Evolutionary conservation across 2,888 invertebrate genomes (phyloP).

Genomic region (Aspidiotus destructor): DNA sequence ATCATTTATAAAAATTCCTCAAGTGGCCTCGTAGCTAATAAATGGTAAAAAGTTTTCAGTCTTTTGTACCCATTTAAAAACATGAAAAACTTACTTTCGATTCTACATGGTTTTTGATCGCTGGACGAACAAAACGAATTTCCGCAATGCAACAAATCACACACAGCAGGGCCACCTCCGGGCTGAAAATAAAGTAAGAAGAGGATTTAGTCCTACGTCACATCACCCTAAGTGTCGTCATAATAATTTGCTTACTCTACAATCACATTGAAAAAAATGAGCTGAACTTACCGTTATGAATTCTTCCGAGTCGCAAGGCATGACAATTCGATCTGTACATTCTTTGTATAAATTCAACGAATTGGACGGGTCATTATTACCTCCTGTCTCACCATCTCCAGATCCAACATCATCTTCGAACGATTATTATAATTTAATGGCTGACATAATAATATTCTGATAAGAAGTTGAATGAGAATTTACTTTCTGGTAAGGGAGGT

Average conservation of each 20-base stretch:
- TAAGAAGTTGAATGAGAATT: slow-evolving; percentile 32
- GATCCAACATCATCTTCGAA: slow-evolving; percentile 37
- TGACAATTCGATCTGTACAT: slow-evolving; percentile 63
- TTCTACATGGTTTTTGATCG: slow-evolving; percentile 47
- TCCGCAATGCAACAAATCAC: slow-evolving; percentile 72
- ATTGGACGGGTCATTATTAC: slow-evolving; percentile 33
- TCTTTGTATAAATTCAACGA: slow-evolving; percentile 44
- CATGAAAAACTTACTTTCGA: slow-evolving; percentile 50
- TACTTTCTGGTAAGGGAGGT: slow-evolving; percentile 40
- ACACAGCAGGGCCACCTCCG: slow-evolving; percentile 53
- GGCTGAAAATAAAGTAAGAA: slow-evolving; percentile 46
- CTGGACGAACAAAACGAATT: slow-evolving; percentile 54
- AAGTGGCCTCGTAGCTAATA: too few species aligned
- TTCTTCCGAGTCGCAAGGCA: slow-evolving; percentile 76
- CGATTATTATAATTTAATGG: neutral
- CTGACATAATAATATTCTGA: neutral
- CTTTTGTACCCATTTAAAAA: too few species aligned
- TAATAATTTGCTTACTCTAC: neutral
- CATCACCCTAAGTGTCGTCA: neutral
- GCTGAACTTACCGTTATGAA: slow-evolving; percentile 53
- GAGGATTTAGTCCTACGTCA: neutral
- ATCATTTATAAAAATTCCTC: too few species aligned
- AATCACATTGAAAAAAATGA: neutral
- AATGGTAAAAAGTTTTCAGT: too few species aligned
- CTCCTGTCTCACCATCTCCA: slow-evolving; percentile 39